These are phyloP conservation scores for Atherinosoma microstoma DNA, from an alignment of 2,797 vertebrate genomes.

Conservation along the genomic window DNA sequence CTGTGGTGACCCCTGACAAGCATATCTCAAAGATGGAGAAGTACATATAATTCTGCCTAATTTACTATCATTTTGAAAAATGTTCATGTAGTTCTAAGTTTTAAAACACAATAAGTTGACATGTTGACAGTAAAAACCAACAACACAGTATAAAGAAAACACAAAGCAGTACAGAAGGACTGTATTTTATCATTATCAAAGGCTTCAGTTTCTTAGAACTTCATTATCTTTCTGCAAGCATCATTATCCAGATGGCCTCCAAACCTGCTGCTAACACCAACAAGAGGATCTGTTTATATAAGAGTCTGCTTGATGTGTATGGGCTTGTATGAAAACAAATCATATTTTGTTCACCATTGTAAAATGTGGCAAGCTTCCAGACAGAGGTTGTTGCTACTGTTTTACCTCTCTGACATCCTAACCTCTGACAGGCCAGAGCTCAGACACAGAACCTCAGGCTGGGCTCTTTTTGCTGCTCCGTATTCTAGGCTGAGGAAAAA, in stretches of 20 bases:
- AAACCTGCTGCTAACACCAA: background rate
- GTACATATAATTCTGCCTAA: too few species aligned
- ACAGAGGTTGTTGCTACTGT: constrained; percentile 16
- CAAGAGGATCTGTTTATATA: background rate
- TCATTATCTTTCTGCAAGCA: constrained; percentile 49
- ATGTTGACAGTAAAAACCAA: background rate
- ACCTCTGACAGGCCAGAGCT: constrained; percentile 29
- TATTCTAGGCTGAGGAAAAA: constrained; percentile 37
- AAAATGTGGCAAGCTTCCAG: constrained; percentile 23
- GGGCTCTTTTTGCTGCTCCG: constrained; percentile 40
- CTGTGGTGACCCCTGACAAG: too few species aligned
- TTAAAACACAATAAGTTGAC: background rate
- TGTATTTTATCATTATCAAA: constrained; percentile 43
- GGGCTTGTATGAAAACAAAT: background rate
- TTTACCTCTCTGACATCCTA: constrained; percentile 39
- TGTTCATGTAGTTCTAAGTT: background rate
- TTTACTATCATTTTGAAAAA: too few species aligned
- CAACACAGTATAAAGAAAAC: background rate
- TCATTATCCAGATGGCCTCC: constrained; percentile 51
- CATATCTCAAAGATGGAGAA: too few species aligned
- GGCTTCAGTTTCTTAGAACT: constrained; percentile 30
- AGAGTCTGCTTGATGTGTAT: background rate
- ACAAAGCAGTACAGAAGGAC: background rate
- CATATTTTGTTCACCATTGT: constrained; percentile 3
- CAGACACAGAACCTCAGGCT: constrained; percentile 51